A percentile compares a stretch with the other conserved stretches of the same genome.
These are phyloP conservation scores for Pollachius pollachius DNA, from an alignment of 2,113 vertebrate species.

Conservation along the genomic window DNA sequence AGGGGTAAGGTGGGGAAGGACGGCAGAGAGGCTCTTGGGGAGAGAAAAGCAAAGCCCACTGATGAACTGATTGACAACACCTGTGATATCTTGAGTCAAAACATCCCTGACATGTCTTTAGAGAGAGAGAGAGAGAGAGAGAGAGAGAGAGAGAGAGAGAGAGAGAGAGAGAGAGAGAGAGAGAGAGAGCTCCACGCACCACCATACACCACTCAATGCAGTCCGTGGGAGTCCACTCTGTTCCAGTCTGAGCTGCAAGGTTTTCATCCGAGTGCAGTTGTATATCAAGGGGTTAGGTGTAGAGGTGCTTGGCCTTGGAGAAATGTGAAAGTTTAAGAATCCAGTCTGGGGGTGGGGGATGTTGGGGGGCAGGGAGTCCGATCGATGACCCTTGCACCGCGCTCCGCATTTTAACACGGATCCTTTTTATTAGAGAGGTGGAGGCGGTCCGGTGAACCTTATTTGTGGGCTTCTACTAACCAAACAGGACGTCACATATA, in stretches of 20 bases:
- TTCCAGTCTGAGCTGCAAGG: slow-evolving; percentile 5
- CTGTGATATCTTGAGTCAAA: slow-evolving; percentile 56
- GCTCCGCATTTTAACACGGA: slow-evolving; percentile 15
- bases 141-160: background rate
- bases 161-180: background rate
- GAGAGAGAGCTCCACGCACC: slow-evolving; percentile 2
- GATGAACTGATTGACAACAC: slow-evolving; percentile 69
- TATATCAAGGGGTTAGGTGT: slow-evolving; percentile 3
- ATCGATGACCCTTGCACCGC: slow-evolving; percentile 20
- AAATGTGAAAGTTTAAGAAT: slow-evolving; percentile 15
- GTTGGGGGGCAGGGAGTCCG: slow-evolving; percentile 13
- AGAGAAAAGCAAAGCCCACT: slow-evolving; percentile 54
- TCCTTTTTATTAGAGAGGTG: slow-evolving; percentile 9
- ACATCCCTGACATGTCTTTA: slow-evolving; percentile 39
- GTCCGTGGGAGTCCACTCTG: slow-evolving; percentile 9
- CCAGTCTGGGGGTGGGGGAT: background rate
- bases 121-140: slow-evolving; percentile 41
- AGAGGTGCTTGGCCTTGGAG: slow-evolving; percentile 9
- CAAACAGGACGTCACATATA: slow-evolving; percentile 46
- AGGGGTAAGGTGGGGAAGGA: background rate
- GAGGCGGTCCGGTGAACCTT: slow-evolving; percentile 17
- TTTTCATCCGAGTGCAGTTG: background rate
- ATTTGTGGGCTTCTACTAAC: slow-evolving; percentile 35
- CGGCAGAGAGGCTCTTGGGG: slow-evolving; percentile 52
- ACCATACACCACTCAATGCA: slow-evolving; percentile 17